Evolutionary conservation across 2,113 vertebrate species (phyloP).

Genomic region (Charadrius vociferus): DNA sequence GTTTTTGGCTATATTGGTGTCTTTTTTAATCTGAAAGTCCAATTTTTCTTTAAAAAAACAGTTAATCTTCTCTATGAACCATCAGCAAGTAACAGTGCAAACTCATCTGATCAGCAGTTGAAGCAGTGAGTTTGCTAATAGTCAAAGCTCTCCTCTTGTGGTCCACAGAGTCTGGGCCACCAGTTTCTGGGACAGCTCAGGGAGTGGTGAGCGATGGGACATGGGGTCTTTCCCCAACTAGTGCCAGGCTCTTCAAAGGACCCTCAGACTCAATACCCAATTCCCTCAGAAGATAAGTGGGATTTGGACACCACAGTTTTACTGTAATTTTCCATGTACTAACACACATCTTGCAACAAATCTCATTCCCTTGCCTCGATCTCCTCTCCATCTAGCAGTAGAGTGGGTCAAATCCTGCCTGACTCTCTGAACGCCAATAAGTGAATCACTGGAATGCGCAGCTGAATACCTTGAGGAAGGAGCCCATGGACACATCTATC

Average conservation of each 20-base stretch:
- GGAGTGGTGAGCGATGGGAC: not conserved
- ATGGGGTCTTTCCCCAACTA: not conserved
- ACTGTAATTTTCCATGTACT: not conserved
- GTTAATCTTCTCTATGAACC: not conserved
- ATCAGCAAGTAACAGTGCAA: not conserved
- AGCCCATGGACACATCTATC: fast-evolving
- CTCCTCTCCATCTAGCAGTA: not conserved
- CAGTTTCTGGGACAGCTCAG: not conserved
- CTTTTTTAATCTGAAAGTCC: not conserved
- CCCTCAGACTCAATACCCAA: not conserved
- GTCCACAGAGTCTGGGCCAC: not conserved
- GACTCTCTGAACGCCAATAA: not conserved
- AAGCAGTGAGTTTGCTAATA: not conserved
- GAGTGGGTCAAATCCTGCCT: not conserved
- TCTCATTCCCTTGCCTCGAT: not conserved
- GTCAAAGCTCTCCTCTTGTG: not conserved
- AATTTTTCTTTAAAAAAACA: not conserved
- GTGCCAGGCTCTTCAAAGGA: not conserved
- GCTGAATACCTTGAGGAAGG: not conserved
- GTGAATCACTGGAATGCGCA: not conserved
- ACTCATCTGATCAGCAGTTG: not conserved
- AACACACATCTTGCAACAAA: not conserved
- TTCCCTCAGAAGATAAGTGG: not conserved
- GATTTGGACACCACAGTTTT: not conserved
- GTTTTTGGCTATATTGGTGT: not conserved